A percentile compares a stretch with the other conserved stretches of the same genome.
These are phyloP conservation scores for Iguana delicatissima DNA, from an alignment of 2,797 vertebrate species.

Conservation along the genomic window DNA sequence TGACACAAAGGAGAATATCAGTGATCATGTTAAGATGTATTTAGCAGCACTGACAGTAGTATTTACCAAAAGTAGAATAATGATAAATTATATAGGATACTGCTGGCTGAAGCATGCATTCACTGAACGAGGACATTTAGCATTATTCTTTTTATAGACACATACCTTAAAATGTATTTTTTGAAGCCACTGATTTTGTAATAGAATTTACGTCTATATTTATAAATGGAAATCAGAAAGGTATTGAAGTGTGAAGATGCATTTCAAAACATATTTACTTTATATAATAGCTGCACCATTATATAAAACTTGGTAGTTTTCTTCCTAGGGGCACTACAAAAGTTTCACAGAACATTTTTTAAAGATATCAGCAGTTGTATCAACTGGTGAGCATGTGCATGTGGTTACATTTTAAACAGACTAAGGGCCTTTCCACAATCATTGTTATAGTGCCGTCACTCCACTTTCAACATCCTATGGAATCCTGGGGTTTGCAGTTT, in stretches of 20 bases:
- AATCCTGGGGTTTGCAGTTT: too few relatives aligned
- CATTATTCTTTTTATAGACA: slow-evolving; percentile 53
- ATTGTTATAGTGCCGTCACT: too few relatives aligned
- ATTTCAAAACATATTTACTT: not conserved
- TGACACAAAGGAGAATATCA: slow-evolving; percentile 16
- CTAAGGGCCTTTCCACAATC: too few relatives aligned
- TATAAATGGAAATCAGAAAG: slow-evolving; percentile 17
- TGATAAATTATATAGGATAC: slow-evolving; percentile 58
- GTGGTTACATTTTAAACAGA: not conserved
- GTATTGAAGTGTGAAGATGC: not conserved
- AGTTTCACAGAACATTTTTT: not conserved
- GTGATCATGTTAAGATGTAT: slow-evolving; percentile 5
- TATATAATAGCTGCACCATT: not conserved
- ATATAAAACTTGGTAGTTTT: not conserved
- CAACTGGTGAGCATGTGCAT: not conserved
- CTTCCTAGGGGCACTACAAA: not conserved
- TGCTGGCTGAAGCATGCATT: slow-evolving; percentile 23
- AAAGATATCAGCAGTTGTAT: not conserved
- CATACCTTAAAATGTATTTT: slow-evolving; percentile 38
- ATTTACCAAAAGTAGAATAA: slow-evolving; percentile 28
- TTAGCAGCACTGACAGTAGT: slow-evolving; percentile 31
- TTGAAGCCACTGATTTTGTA: slow-evolving; percentile 39
- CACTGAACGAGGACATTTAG: slow-evolving; percentile 27
- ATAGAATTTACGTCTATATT: not conserved
- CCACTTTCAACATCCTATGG: too few relatives aligned